Percentiles rank a stretch among this genome's conserved stretches.
Evolutionary conservation across 1,140 invertebrate genomes (phyloP).

Genomic region (Eumaeus atala): DNA sequence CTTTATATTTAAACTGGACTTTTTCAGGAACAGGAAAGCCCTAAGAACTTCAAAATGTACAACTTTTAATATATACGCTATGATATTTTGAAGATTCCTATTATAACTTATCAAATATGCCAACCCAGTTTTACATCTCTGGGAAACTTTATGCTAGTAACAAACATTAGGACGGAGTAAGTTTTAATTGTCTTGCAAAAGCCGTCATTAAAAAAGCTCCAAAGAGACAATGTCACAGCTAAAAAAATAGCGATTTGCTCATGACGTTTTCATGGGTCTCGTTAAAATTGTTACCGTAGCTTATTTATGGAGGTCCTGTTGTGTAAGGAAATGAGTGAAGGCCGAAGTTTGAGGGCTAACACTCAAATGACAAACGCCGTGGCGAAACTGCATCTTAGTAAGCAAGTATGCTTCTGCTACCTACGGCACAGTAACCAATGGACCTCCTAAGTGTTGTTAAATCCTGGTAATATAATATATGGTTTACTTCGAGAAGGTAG

Average conservation of each 20-base stretch:
- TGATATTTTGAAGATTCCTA: neutral
- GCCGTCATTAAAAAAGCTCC: conserved; percentile 55
- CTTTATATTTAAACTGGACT: no score
- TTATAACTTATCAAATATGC: neutral
- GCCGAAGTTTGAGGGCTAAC: no score
- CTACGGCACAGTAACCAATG: no score
- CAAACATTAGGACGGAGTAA: conserved; percentile 40
- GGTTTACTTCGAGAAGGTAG: no score
- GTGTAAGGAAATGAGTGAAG: neutral
- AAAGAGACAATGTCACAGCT: conserved; percentile 43
- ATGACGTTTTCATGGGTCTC: neutral
- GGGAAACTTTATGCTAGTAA: conserved; percentile 37
- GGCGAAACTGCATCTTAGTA: no score
- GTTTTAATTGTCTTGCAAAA: conserved; percentile 46
- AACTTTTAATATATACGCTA: neutral
- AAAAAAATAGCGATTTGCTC: conserved; percentile 24
- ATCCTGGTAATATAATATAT: no score
- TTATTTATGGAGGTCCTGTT: neutral
- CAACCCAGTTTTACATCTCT: neutral
- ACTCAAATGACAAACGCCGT: no score
- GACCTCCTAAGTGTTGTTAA: no score
- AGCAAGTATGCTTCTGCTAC: no score
- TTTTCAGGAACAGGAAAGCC: neutral
- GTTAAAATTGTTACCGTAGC: neutral
- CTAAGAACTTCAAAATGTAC: neutral